These are phyloP conservation scores for Papilio elwesi DNA, from an alignment of 2,888 invertebrate genomes.

Conservation along the genomic window DNA sequence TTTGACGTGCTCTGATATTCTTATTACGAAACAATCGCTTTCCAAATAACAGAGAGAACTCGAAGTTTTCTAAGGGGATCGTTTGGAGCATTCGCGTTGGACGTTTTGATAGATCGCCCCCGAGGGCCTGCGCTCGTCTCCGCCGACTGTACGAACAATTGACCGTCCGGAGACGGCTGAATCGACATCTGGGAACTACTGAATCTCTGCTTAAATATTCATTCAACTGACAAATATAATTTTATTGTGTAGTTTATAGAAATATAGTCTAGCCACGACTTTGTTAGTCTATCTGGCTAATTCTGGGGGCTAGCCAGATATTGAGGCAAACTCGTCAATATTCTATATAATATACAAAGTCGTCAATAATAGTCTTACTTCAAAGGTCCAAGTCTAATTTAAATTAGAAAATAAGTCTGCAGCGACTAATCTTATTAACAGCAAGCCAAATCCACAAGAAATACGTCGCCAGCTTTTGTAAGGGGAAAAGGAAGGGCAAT, in stretches of 20 bases:
- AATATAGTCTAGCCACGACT: neutral
- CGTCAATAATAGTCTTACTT: no score
- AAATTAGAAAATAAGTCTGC: no score
- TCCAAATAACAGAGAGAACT: constrained; percentile 57
- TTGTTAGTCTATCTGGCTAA: no score
- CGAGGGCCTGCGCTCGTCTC: constrained; percentile 57
- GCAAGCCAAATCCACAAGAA: no score
- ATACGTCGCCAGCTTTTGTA: no score
- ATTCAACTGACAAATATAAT: constrained; percentile 31
- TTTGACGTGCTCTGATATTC: constrained; percentile 75
- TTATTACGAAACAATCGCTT: constrained; percentile 80
- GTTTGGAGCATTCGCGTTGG: constrained; percentile 66
- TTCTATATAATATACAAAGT: no score
- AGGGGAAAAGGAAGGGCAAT: no score
- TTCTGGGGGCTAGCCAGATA: no score
- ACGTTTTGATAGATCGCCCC: constrained; percentile 79
- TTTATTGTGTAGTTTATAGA: neutral
- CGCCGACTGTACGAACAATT: constrained; percentile 53
- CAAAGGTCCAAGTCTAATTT: no score
- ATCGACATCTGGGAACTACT: constrained; percentile 51
- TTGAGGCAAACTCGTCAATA: no score
- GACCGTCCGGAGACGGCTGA: constrained; percentile 53
- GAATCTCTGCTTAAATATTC: constrained; percentile 24
- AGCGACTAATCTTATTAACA: no score
- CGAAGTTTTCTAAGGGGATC: constrained; percentile 58